Percentiles rank a stretch among this genome's conserved stretches.
Evolutionary conservation across 2,888 invertebrate species (phyloP).

Genomic region (Megastigmus dorsalis): DNA sequence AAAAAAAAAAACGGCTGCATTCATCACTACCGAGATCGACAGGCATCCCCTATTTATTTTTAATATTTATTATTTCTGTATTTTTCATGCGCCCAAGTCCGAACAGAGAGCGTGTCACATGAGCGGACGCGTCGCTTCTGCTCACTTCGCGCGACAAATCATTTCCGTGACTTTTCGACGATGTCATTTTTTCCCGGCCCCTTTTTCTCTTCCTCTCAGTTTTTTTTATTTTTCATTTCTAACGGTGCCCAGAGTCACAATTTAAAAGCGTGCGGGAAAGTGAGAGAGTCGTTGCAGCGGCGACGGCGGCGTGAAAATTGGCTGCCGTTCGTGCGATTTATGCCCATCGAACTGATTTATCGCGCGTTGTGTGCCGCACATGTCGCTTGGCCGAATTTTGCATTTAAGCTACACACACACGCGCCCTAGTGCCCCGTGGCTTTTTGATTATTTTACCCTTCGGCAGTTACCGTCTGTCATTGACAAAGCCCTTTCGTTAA

Average conservation of each 20-base stretch:
- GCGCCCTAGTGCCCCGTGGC: no score
- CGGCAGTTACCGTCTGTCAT: slow-evolving; percentile 29
- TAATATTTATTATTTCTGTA: background rate
- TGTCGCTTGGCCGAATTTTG: slow-evolving; percentile 12
- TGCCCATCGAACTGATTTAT: slow-evolving; percentile 51
- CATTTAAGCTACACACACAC: slow-evolving; percentile 2
- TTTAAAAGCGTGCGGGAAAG: slow-evolving; percentile 23
- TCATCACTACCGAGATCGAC: background rate
- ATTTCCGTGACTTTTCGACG: slow-evolving; percentile 45
- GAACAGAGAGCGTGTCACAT: background rate
- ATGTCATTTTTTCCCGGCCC: slow-evolving; percentile 27
- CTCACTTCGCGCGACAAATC: slow-evolving; percentile 49
- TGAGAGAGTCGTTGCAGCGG: no score
- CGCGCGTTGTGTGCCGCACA: slow-evolving; percentile 13
- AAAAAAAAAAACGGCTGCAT: no score
- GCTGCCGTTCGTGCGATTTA: slow-evolving; percentile 48
- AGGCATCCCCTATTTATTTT: slow-evolving; percentile 1
- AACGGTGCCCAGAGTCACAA: slow-evolving; percentile 1
- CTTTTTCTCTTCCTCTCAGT: slow-evolving; percentile 11
- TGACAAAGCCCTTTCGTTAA: slow-evolving; percentile 10
- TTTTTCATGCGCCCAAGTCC: slow-evolving; percentile 4
- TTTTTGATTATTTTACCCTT: slow-evolving; percentile 45
- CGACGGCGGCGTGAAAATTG: slow-evolving; percentile 38
- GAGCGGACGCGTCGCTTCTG: background rate
- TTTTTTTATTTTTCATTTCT: slow-evolving; percentile 7